Percentiles rank a stretch among this genome's conserved stretches.
Evolutionary conservation across 2,888 invertebrate species (phyloP).

Genomic region (Synanthedon formicaeformis): DNA sequence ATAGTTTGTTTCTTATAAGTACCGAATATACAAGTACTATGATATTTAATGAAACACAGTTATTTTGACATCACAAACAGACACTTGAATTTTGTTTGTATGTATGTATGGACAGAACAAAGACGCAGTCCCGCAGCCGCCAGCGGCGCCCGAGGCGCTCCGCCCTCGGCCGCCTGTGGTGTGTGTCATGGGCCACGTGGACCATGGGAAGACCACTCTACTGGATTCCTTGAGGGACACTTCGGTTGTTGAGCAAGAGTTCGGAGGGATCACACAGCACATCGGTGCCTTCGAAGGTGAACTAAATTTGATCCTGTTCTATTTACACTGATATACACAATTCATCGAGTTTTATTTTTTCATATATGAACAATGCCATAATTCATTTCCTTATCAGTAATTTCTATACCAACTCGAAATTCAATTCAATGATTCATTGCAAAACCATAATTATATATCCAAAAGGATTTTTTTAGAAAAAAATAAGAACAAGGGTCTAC

Average conservation of each 20-base stretch:
- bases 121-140: slow-evolving; percentile 72
- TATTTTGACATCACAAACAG: background rate
- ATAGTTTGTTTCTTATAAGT: no score
- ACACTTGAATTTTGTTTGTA: background rate
- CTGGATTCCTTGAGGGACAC: slow-evolving; percentile 89
- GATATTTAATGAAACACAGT: background rate
- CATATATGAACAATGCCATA: no score
- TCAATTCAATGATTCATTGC: no score
- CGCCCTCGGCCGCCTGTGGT: slow-evolving; percentile 90
- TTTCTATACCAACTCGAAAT: no score
- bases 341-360: no score
- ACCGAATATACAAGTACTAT: no score
- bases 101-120: slow-evolving; percentile 30
- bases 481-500: no score
- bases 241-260: slow-evolving; percentile 89
- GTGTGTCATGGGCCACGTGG: slow-evolving; percentile 99
- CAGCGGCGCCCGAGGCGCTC: slow-evolving; percentile 74
- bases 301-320: background rate
- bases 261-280: slow-evolving; percentile 99
- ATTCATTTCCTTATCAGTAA: no score
- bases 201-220: slow-evolving; percentile 98
- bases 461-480: no score
- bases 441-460: no score
- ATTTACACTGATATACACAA: no score
- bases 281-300: slow-evolving; percentile 95